A percentile compares a stretch with the other conserved stretches of the same genome.
Conservation (phyloP, 2,113 vertebrate genomes). For the Neodon shergylaensis region DNA sequence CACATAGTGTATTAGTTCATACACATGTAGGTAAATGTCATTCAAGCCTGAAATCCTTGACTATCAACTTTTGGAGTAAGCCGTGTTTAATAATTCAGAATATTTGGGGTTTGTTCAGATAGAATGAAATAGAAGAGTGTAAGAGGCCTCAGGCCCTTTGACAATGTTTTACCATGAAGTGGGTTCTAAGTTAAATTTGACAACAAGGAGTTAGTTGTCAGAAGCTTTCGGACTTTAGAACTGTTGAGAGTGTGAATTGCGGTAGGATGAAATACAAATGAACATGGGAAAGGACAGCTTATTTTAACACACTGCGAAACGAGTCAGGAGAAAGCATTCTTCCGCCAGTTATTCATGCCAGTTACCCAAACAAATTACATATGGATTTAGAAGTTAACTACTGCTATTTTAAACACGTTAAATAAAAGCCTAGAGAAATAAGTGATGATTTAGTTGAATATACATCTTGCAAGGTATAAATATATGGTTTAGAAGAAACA, state of each 20-base stretch:
- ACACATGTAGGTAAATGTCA: not conserved
- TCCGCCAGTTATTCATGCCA: not conserved
- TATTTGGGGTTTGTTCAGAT: not conserved
- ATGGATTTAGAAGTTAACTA: not conserved
- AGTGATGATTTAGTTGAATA: not conserved
- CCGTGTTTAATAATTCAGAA: slow-evolving; percentile 1
- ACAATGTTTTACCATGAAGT: not conserved
- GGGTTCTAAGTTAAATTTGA: not conserved
- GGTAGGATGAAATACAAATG: not conserved
- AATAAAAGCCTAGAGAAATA: slow-evolving; percentile 12
- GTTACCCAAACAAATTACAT: slow-evolving; percentile 7
- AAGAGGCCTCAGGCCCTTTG: not conserved
- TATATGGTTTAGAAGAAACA: not conserved
- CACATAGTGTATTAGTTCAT: not conserved
- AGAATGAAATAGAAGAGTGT: not conserved
- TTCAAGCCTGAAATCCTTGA: not conserved
- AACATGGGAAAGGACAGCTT: not conserved
- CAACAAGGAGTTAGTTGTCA: not conserved
- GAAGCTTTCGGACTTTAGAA: not conserved
- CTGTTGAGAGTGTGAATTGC: not conserved
- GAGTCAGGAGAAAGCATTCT: not conserved
- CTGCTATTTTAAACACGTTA: not conserved
- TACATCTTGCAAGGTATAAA: not conserved
- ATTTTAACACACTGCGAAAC: not conserved
- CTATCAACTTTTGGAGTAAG: not conserved